phyloP scores from a whole-genome alignment of 1,140 invertebrate species.

The Lepidurus apus region DNA sequence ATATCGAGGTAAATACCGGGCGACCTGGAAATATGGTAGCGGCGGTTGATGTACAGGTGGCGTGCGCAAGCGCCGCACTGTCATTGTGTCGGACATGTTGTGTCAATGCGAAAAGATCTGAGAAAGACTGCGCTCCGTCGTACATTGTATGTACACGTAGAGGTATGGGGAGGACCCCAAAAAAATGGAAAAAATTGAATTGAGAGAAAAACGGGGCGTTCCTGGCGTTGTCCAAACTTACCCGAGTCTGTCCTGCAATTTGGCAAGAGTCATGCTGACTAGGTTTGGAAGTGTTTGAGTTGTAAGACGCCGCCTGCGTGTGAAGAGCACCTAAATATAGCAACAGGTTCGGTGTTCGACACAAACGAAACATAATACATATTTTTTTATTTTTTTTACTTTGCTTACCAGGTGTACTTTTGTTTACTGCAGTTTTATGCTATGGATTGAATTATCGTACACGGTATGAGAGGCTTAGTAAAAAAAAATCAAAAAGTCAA shows the following conservation, averaged over 20 bases:
- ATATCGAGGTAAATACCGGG: not conserved
- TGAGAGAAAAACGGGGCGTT: not conserved
- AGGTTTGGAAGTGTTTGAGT: not conserved
- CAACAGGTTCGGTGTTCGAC: no score
- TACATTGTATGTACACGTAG: no score
- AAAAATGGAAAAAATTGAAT: not conserved
- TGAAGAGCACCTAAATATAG: not conserved
- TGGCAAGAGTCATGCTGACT: conserved; percentile 17
- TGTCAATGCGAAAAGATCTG: not conserved
- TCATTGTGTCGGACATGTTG: not conserved
- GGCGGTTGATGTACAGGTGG: not conserved
- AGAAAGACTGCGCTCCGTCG: not conserved
- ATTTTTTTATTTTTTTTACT: no score
- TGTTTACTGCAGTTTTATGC: no score
- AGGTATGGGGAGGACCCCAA: not conserved
- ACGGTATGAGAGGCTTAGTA: no score
- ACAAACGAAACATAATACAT: no score
- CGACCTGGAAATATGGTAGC: conserved; percentile 5
- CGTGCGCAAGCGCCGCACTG: not conserved
- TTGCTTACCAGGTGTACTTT: no score
- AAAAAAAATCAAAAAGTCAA: no score
- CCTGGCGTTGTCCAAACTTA: not conserved
- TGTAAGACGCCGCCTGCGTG: not conserved
- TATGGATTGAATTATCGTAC: no score
- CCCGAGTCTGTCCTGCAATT: not conserved